phyloP scores from a whole-genome alignment of 2,797 vertebrate genomes.

The Melanotaenia parkinsoni region DNA sequence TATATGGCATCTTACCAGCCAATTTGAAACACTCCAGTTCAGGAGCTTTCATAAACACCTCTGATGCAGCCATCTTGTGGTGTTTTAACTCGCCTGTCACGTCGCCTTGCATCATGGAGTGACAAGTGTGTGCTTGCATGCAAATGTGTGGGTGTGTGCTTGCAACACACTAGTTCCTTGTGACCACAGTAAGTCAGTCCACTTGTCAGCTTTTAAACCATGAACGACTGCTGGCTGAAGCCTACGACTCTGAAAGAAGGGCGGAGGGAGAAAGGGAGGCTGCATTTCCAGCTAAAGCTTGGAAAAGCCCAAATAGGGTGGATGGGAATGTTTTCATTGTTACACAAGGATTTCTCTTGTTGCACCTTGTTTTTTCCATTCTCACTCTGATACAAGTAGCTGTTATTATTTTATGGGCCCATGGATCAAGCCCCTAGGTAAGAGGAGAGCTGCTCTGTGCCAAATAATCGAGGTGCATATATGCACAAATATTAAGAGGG shows the following conservation, averaged over 20 bases:
- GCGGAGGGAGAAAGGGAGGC: slow-evolving; percentile 22
- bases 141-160: slow-evolving; percentile 34
- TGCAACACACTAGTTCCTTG: slow-evolving; percentile 37
- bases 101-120: slow-evolving; percentile 58
- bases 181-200: slow-evolving; percentile 70
- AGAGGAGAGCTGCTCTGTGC: slow-evolving; percentile 42
- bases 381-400: slow-evolving; percentile 48
- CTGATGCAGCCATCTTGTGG: slow-evolving; percentile 44
- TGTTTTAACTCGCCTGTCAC: slow-evolving; percentile 54
- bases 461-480: slow-evolving; percentile 27
- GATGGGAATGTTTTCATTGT: slow-evolving; percentile 5
- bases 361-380: slow-evolving; percentile 60
- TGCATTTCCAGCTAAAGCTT: slow-evolving; percentile 38
- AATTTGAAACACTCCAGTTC: slow-evolving; percentile 42
- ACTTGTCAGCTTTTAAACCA: slow-evolving; percentile 70
- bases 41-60: slow-evolving; percentile 69
- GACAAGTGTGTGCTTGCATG: slow-evolving; percentile 18
- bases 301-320: slow-evolving; percentile 30
- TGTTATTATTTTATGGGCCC: slow-evolving; percentile 61
- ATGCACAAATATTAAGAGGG: slow-evolving; percentile 21
- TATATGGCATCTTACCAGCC: slow-evolving; percentile 36
- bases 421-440: slow-evolving; percentile 51
- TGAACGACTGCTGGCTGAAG: slow-evolving; percentile 53
- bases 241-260: slow-evolving; percentile 46
- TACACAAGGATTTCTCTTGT: slow-evolving; percentile 42